Evolutionary conservation across 2,888 invertebrate species (phyloP).

Genomic region (Alentia gelatinosa): DNA sequence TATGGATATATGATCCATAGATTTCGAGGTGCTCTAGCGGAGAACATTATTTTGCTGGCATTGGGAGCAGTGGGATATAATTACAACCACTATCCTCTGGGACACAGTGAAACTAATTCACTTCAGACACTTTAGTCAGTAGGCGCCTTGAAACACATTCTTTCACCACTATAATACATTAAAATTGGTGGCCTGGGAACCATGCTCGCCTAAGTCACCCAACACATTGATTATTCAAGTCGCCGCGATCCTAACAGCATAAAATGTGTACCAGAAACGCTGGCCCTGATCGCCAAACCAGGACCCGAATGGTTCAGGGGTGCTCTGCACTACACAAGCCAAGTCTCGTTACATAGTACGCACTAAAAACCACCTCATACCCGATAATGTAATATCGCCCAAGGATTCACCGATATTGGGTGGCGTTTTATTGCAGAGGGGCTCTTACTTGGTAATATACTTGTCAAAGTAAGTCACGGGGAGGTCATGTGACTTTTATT

Average conservation of each 20-base stretch:
- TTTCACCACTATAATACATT: too few relatives aligned
- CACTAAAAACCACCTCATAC: neutral
- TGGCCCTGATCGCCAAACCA: neutral
- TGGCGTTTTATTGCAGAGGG: neutral
- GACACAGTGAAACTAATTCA: too few relatives aligned
- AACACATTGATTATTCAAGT: neutral
- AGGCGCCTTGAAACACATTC: too few relatives aligned
- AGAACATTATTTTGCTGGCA: too few relatives aligned
- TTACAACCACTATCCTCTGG: too few relatives aligned
- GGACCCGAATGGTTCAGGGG: neutral
- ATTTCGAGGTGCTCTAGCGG: too few relatives aligned
- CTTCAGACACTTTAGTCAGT: too few relatives aligned
- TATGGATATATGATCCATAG: too few relatives aligned
- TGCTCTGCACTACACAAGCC: neutral
- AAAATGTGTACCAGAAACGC: neutral
- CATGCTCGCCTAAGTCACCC: neutral
- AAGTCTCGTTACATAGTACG: neutral
- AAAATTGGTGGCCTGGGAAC: too few relatives aligned
- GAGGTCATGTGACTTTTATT: neutral
- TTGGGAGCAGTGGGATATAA: too few relatives aligned
- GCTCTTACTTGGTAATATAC: neutral
- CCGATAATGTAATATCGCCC: neutral
- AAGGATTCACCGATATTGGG: neutral
- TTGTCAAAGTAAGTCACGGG: slow-evolving; percentile 21
- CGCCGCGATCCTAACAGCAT: neutral